phyloP scores from a whole-genome alignment of 2,797 vertebrate species.

The Poecilia picta region DNA sequence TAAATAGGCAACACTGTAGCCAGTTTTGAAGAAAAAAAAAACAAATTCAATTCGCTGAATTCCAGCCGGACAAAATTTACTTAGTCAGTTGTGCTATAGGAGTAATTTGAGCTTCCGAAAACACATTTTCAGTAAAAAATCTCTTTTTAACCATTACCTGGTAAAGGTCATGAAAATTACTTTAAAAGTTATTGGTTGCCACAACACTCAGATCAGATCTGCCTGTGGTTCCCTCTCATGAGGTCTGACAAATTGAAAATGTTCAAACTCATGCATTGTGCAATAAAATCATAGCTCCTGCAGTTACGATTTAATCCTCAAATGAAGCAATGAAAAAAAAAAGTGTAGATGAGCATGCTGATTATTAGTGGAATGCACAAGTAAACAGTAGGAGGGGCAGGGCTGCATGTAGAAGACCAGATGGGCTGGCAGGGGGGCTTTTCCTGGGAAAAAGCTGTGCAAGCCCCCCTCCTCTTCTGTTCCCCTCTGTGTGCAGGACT shows the following conservation, averaged over 20 bases:
- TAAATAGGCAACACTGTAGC: constrained; percentile 65
- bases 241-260: constrained; percentile 23
- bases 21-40: constrained; percentile 39
- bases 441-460: constrained; percentile 71
- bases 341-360: constrained; percentile 37
- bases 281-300: constrained; percentile 36
- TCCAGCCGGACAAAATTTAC: constrained; percentile 76
- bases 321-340: constrained; percentile 37
- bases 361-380: constrained; percentile 67
- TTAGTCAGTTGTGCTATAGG: constrained; percentile 74
- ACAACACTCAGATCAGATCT: constrained; percentile 22
- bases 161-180: constrained; percentile 64
- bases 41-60: constrained; percentile 76
- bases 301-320: constrained; percentile 39
- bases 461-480: constrained; percentile 49
- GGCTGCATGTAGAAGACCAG: constrained; percentile 72
- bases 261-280: constrained; percentile 23
- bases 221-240: constrained; percentile 44
- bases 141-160: constrained; percentile 75
- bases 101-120: constrained; percentile 79
- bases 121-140: constrained; percentile 77
- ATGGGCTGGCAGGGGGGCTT: constrained; percentile 76
- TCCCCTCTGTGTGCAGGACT: constrained; percentile 55
- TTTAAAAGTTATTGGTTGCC: constrained; percentile 51
- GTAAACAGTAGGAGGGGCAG: constrained; percentile 66